These are phyloP conservation scores for Numenius arquata DNA, from an alignment of 2,113 vertebrate species.

Conservation along the genomic window DNA sequence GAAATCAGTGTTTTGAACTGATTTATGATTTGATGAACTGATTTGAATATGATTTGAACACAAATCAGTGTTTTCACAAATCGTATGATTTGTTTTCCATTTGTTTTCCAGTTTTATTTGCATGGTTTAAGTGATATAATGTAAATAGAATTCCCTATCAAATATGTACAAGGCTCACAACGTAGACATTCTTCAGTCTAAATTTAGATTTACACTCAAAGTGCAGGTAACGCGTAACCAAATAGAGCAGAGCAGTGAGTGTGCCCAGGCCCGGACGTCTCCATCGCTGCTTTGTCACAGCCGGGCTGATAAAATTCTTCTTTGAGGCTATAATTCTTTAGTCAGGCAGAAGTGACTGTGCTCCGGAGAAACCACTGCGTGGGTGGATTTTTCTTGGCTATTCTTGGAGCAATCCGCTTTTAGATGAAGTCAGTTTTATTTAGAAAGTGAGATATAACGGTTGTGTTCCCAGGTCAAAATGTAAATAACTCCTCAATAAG, in stretches of 20 bases:
- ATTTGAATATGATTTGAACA: no score
- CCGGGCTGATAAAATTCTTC: neutral
- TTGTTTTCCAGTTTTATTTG: no score
- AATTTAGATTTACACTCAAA: neutral
- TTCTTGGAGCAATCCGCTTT: neutral
- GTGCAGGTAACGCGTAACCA: neutral
- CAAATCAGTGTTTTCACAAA: no score
- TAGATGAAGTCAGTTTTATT: neutral
- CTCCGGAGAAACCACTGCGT: neutral
- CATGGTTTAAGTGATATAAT: neutral
- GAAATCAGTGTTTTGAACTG: no score
- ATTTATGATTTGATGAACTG: no score
- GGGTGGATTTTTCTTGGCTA: neutral
- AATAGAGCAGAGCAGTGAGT: neutral
- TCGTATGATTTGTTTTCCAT: no score
- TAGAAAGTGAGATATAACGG: neutral
- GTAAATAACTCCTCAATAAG: neutral
- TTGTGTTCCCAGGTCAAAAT: neutral
- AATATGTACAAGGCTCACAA: neutral
- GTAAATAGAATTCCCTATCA: neutral
- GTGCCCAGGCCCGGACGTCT: neutral
- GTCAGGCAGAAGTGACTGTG: neutral
- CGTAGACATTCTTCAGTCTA: neutral
- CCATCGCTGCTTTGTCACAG: neutral
- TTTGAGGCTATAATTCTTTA: neutral